Conservation (phyloP, 2,888 invertebrate species). For the Phalera bucephala region DNA sequence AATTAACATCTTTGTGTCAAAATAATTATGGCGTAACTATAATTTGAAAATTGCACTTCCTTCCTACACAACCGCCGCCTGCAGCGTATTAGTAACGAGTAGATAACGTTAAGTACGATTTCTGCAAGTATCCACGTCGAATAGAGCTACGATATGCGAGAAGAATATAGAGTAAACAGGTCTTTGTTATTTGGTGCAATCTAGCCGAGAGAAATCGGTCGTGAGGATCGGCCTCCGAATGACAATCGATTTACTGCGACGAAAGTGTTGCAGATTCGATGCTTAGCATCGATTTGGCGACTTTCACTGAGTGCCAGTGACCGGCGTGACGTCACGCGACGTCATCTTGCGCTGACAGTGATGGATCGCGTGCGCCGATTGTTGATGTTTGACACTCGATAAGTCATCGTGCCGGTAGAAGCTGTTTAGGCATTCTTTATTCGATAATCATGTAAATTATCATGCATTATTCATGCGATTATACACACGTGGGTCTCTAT, state of each 20-base stretch:
- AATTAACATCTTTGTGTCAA: constrained; percentile 15
- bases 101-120: too few species aligned
- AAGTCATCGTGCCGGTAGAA: constrained; percentile 3
- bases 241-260: constrained; percentile 65
- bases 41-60: constrained; percentile 28
- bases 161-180: constrained; percentile 9
- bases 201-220: constrained; percentile 49
- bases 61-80: constrained; percentile 17
- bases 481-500: too few species aligned
- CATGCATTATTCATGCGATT: constrained; percentile 1
- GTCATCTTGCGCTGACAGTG: constrained; percentile 27
- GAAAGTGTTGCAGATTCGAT: constrained; percentile 74
- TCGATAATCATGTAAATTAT: constrained; percentile 13
- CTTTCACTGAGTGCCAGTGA: constrained; percentile 68
- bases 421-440: too few species aligned
- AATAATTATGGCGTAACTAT: constrained; percentile 19
- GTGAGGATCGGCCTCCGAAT: constrained; percentile 54
- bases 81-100: constrained; percentile 10
- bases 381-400: constrained; percentile 12
- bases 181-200: constrained; percentile 18
- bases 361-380: constrained; percentile 14
- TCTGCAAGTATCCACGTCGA: constrained; percentile 10
- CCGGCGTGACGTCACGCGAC: constrained; percentile 45
- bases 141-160: constrained; percentile 5
- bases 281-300: constrained; percentile 49